Evolutionary conservation across 2,888 invertebrate genomes (phyloP).

Genomic region (Phengaris alcon): DNA sequence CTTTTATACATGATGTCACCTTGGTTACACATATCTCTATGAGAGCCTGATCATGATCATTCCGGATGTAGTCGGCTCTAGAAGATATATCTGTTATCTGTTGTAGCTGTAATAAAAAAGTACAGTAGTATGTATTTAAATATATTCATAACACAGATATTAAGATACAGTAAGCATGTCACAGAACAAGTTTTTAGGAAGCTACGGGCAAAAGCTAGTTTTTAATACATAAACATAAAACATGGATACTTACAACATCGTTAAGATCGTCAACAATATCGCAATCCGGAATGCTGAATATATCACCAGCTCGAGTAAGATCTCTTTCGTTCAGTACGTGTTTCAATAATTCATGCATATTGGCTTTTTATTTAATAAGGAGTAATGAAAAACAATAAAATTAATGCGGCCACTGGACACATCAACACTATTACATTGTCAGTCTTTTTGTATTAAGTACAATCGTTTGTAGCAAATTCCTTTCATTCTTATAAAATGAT

Average conservation of each 20-base stretch:
- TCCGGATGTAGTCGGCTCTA: conserved; percentile 88
- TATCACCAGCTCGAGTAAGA: conserved; percentile 93
- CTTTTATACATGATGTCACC: conserved; percentile 93
- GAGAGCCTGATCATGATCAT: conserved; percentile 95
- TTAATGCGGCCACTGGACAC: conserved; percentile 43
- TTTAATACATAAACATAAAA: conserved; percentile 14
- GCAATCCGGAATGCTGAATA: conserved; percentile 92
- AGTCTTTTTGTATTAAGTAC: conserved; percentile 15
- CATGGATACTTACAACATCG: conserved; percentile 83
- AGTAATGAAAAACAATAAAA: conserved; percentile 33
- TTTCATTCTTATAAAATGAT: conserved; percentile 13
- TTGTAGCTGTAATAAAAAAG: conserved; percentile 71
- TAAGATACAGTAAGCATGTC: neutral
- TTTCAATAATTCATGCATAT: conserved; percentile 94
- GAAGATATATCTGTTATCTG: conserved; percentile 90
- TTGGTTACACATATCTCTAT: conserved; percentile 96
- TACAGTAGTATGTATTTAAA: neutral
- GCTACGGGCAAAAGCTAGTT: too few species aligned
- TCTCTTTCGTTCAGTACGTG: conserved; percentile 94
- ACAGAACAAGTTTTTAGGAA: too few species aligned
- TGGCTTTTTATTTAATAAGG: conserved; percentile 44
- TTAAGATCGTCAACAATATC: conserved; percentile 91
- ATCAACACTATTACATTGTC: conserved; percentile 44
- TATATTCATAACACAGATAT: too few species aligned
- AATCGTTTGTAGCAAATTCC: neutral